phyloP scores from a whole-genome alignment of 2,888 invertebrate genomes.

The Homarus gammarus region DNA sequence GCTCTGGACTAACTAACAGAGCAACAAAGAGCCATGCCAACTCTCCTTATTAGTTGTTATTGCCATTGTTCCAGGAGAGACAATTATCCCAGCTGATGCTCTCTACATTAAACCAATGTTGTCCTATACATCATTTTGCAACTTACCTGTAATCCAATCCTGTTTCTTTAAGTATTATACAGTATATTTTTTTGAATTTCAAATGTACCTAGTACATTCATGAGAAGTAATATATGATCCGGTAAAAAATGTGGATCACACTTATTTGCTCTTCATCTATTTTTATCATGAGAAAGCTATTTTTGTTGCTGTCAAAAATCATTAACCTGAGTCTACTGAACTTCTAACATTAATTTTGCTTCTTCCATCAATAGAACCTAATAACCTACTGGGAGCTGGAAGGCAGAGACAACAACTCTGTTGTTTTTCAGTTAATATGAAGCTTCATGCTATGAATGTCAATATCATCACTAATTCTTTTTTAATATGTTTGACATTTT shows the following conservation, averaged over 20 bases:
- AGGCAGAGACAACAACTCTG: constrained; percentile 42
- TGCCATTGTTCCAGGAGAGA: constrained; percentile 36
- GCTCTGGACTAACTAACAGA: constrained; percentile 47
- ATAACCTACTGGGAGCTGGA: constrained; percentile 23
- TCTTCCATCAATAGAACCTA: constrained; percentile 45
- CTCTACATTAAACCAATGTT: not conserved
- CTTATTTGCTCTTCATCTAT: constrained; percentile 9
- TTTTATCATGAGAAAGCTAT: constrained; percentile 16
- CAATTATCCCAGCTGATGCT: constrained; percentile 20
- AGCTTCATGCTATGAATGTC: not conserved
- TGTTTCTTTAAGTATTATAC: not conserved
- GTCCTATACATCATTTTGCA: not conserved
- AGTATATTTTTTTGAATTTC: not conserved
- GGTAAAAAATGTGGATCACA: constrained; percentile 31
- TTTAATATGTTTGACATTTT: not conserved
- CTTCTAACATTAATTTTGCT: constrained; percentile 57
- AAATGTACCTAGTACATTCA: constrained; percentile 25
- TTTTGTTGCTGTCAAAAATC: constrained; percentile 36
- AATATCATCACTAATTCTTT: not conserved
- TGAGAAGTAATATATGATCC: constrained; percentile 32
- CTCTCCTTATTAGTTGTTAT: constrained; percentile 26
- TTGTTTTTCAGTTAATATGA: constrained; percentile 8
- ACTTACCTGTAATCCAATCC: not conserved
- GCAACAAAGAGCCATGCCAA: constrained; percentile 35
- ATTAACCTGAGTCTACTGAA: constrained; percentile 66